Base-by-base conservation (phyloP, 2,888 invertebrate species). In the Cybosia mesomella region DNA sequence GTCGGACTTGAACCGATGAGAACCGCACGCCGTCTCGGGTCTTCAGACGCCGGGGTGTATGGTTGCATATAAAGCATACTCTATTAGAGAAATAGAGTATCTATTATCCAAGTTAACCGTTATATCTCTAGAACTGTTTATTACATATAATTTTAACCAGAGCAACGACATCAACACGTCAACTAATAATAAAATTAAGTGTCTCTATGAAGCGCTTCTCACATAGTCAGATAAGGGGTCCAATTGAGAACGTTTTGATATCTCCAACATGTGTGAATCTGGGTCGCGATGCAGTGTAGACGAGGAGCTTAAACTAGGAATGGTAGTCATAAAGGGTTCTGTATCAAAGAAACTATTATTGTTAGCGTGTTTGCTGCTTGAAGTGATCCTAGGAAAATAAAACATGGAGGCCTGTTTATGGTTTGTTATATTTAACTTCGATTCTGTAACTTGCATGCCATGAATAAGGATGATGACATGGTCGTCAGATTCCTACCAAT, bases 221-320 rank as follows among this genome's bases (percentile, higher is more conserved):
- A 68, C 73, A 71, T 65, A 53, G 49, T 62, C 60, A 74, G 66
- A 62, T 57, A 70, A 66, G 68, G 61, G 21, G 49, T 15, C 28
- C 73, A 71, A 81, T 79, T 75, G 81, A 73, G 65, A 67, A 43
- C 71, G 58, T 62, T 64, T 71, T 81, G 71, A 75, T 76, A 74
- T 79, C 67, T 81, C 63, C 54, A 79, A 78, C 79, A 79, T 70
- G 81, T 81, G 81, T 78, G 66, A 66, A 79, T 78, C 58, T 79
- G 55, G 81, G 76, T 43, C 62, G 53, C 15, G 34, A 32, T 61
- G 39, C 28, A 49, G 43, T 43, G 24, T 32, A 43, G 24, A 55
- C 43, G 39, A n/a, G 11, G n/a, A 43, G 49, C 21, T 49, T 13
- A 0, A 13, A 61, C 49, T 28, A 61, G 43, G 49, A 49, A 49